Evolutionary conservation across 1,140 invertebrate genomes (phyloP).

Genomic region (Eciton burchellii): DNA sequence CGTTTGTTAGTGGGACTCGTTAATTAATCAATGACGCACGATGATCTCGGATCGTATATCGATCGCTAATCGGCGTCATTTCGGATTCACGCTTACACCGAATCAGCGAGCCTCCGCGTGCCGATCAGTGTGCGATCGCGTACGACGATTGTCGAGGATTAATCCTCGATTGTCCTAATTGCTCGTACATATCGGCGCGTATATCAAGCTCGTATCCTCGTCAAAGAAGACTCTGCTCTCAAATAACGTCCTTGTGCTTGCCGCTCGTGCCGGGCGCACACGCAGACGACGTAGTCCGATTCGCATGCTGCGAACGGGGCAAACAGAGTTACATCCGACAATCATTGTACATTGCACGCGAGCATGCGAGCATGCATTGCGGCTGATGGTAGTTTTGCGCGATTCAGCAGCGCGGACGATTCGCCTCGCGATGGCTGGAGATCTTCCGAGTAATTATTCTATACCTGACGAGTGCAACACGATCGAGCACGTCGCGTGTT

Average conservation of each 20-base stretch:
- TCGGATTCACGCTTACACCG: background rate
- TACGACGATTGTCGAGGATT: background rate
- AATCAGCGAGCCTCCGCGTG: background rate
- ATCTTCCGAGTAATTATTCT: background rate
- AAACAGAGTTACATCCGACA: slow-evolving; percentile 4
- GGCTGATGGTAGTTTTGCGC: background rate
- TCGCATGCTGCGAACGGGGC: background rate
- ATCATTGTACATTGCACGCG: too few species aligned
- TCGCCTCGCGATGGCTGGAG: background rate
- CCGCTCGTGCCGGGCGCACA: background rate
- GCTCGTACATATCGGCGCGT: background rate
- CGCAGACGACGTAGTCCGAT: background rate
- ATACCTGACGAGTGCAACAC: too few species aligned
- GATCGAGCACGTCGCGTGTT: background rate
- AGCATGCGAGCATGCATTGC: background rate
- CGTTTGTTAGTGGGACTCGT: background rate
- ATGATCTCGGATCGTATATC: background rate
- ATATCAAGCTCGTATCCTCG: background rate
- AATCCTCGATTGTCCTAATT: slow-evolving; percentile 21
- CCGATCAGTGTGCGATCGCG: background rate
- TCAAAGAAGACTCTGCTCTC: background rate
- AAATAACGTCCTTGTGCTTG: background rate
- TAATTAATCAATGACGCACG: slow-evolving; percentile 26
- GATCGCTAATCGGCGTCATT: slow-evolving; percentile 27
- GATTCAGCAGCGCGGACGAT: background rate